Evolutionary conservation across 2,113 vertebrate species (phyloP).

Genomic region (Hiodon tergisus): DNA sequence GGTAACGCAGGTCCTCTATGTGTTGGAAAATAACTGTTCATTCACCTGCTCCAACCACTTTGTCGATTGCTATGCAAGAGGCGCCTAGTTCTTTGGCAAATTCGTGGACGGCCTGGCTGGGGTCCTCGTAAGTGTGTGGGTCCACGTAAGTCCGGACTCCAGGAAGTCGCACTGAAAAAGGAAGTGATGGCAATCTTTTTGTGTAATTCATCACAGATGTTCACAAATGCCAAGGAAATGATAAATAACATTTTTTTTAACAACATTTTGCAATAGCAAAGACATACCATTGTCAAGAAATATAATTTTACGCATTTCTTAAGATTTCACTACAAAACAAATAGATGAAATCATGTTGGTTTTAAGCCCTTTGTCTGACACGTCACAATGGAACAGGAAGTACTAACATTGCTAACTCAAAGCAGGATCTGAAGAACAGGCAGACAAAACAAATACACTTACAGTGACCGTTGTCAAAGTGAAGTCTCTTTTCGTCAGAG

Average conservation of each 20-base stretch:
- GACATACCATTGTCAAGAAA: no score
- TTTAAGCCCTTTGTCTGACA: not conserved
- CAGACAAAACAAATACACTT: conserved; percentile 56
- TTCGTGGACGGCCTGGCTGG: conserved; percentile 85
- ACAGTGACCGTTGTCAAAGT: conserved; percentile 95
- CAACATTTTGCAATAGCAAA: no score
- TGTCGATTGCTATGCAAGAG: conserved; percentile 88
- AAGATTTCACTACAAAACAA: no score
- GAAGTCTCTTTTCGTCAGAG: conserved; percentile 88
- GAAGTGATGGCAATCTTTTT: conserved; percentile 16
- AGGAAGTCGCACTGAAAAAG: conserved; percentile 73
- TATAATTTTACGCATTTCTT: no score
- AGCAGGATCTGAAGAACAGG: not conserved
- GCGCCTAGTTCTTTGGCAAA: conserved; percentile 96
- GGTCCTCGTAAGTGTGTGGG: conserved; percentile 92
- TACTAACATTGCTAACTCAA: not conserved
- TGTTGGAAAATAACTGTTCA: not conserved
- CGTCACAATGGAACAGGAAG: not conserved
- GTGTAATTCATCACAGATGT: no score
- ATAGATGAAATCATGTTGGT: no score
- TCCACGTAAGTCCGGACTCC: conserved; percentile 91
- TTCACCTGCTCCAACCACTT: conserved; percentile 88
- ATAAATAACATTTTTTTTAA: no score
- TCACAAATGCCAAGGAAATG: no score
- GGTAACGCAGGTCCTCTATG: not conserved